A percentile compares a stretch with the other conserved stretches of the same genome.
Evolutionary conservation across 2,888 invertebrate genomes (phyloP).

Genomic region (Globia sparganii): DNA sequence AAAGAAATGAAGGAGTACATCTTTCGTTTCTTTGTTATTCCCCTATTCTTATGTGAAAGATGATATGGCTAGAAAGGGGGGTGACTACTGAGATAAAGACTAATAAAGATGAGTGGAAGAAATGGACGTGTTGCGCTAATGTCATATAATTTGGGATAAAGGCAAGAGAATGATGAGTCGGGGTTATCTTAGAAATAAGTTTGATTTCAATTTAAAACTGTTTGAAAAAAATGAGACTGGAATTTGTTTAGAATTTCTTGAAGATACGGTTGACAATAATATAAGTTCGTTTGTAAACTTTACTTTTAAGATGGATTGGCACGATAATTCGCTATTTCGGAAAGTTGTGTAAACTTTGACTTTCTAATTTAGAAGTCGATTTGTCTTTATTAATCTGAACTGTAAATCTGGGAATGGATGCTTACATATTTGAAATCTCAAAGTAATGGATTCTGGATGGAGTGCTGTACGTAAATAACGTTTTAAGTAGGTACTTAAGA

Average conservation of each 20-base stretch:
- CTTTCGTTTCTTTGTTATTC: too few species aligned
- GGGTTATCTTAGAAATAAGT: background rate
- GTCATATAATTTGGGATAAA: too few species aligned
- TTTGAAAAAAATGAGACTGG: background rate
- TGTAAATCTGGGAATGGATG: background rate
- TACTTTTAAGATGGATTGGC: slow-evolving; percentile 32
- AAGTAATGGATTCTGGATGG: background rate
- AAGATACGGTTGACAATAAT: slow-evolving; percentile 1
- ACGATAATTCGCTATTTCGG: slow-evolving; percentile 25
- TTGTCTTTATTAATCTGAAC: slow-evolving; percentile 1
- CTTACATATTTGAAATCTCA: background rate
- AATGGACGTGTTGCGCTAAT: too few species aligned
- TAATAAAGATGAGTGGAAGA: too few species aligned
- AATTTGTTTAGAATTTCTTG: slow-evolving; percentile 11
- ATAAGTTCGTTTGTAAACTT: slow-evolving; percentile 14
- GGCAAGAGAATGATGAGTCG: too few species aligned
- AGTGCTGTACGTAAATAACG: background rate
- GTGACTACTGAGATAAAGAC: too few species aligned
- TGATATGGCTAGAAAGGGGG: too few species aligned
- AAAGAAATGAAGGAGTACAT: too few species aligned
- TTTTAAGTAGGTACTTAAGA: background rate
- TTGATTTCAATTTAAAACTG: too few species aligned
- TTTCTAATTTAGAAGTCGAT: slow-evolving; percentile 28
- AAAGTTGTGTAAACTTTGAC: slow-evolving; percentile 39
- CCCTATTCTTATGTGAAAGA: too few species aligned